Base-by-base conservation (phyloP, 35 echinoderm and acorn worm genomes). In the Ptychodera flava region DNA sequence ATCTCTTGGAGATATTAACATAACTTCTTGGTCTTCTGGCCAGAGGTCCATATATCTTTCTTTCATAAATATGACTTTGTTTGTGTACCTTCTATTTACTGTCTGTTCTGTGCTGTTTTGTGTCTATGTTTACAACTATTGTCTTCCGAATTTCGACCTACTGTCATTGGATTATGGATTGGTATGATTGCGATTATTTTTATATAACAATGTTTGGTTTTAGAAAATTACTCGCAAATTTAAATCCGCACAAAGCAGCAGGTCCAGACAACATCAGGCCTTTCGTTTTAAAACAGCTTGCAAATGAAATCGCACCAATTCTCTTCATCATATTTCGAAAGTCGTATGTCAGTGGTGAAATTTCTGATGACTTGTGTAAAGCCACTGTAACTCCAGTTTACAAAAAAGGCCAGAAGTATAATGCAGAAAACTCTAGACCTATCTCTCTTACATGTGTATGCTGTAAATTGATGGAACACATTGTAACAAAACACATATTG, bases 201-300 rank as follows among this genome's bases (percentile, higher is more conserved):
- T 77, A 88, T 36, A 81, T 89, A n/a, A 29, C 35, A 31, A 14
- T 29, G 15, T 85, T 84, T 82, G 87, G 87, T 30, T 76, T 92
- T 6, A 84, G 29, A 31, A 92, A 89, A 35, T 79, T 92, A 64
- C 32, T 92, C 16, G 79, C 79, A 79, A 92, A 92, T 0, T 31
- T 92, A 16, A 45, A 89, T 77, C 87, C 81, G 77, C 87, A 92
- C 86, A 92, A 92, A 52, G 86, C 87, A 22, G 45, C n/a, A n/a
- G n/a, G n/a, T n/a, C n/a, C n/a, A n/a, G n/a, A n/a, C n/a, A n/a
- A n/a, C n/a, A n/a, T n/a, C 91, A 77, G 80, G 91, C 27, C 91
- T 29, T 89, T 92, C 31, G 81, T 85, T 12, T 81, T 90, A 31
- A 92, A 92, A 85, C 80, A 89, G 76, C 81, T 92, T 77, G 83